Percentiles rank a stretch among this genome's conserved stretches.
Conservation (phyloP, 2,888 invertebrate genomes). For the Mystacides longicornis region DNA sequence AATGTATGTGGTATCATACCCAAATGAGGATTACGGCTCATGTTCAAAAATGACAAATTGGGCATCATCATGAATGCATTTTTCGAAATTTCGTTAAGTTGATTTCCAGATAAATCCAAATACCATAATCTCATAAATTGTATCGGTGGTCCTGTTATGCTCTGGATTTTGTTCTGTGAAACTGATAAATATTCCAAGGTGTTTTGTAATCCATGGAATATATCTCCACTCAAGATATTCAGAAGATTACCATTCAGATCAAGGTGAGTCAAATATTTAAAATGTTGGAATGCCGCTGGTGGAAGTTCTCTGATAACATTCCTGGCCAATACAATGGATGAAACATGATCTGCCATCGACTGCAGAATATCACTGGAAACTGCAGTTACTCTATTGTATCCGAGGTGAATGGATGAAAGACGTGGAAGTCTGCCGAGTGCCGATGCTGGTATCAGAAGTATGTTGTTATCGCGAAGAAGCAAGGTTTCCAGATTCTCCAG, state of each 20-base stretch:
- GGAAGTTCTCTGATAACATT: constrained; percentile 85
- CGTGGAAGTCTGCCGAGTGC: constrained; percentile 74
- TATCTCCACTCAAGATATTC: constrained; percentile 61
- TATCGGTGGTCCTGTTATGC: constrained; percentile 57
- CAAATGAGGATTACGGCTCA: constrained; percentile 67
- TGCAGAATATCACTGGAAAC: constrained; percentile 70
- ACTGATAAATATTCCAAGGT: constrained; percentile 64
- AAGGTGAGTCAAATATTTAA: constrained; percentile 61
- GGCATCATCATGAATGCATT: constrained; percentile 61
- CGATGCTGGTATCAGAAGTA: constrained; percentile 75
- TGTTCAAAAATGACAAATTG: constrained; percentile 62
- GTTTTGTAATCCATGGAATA: constrained; percentile 69
- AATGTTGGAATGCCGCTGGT: constrained; percentile 69
- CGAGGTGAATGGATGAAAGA: constrained; percentile 65
- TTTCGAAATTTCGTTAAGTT: constrained; percentile 61
- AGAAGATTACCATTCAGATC: constrained; percentile 77
- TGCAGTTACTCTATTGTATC: constrained; percentile 82
- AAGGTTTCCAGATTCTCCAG: constrained; percentile 67
- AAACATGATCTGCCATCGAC: constrained; percentile 63
- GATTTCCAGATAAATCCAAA: constrained; percentile 74
- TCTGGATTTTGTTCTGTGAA: constrained; percentile 65
- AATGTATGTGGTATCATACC: constrained; percentile 56
- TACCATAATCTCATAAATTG: constrained; percentile 56
- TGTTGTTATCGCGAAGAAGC: constrained; percentile 79
- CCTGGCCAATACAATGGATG: constrained; percentile 67